phyloP scores from a whole-genome alignment of 1,140 invertebrate genomes.

The Drosophila serrata region DNA sequence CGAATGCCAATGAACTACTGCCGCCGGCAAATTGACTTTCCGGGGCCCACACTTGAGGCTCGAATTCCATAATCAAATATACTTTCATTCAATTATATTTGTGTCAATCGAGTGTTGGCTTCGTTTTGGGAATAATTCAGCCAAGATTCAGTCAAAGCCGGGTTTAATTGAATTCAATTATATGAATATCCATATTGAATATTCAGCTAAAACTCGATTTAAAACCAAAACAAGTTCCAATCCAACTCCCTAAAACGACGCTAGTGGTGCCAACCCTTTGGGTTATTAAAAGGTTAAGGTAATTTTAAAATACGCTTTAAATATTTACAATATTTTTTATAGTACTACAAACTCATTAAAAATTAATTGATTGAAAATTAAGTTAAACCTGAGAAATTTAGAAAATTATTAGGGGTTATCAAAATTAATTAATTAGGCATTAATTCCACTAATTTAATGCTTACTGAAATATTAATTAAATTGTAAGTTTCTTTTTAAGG shows the following conservation, averaged over 20 bases:
- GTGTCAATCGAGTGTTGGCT: constrained; percentile 14
- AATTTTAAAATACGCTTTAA: not conserved
- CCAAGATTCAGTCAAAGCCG: constrained; percentile 33
- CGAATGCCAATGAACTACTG: constrained; percentile 17
- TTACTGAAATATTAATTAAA: not conserved
- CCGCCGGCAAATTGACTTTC: constrained; percentile 42
- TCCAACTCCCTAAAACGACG: constrained; percentile 20
- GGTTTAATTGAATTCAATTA: constrained; percentile 33
- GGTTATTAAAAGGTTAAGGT: not conserved
- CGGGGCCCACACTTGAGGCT: constrained; percentile 15
- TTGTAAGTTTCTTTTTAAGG: not conserved
- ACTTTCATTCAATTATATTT: constrained; percentile 41
- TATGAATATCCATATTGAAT: constrained; percentile 32
- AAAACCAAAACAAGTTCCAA: constrained; percentile 1
- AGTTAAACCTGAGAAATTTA: not conserved
- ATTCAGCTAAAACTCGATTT: constrained; percentile 11
- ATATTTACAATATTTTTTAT: not conserved
- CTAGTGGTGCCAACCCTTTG: too few relatives aligned
- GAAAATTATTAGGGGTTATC: not conserved
- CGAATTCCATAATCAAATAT: constrained; percentile 47
- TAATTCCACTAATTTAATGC: too few relatives aligned
- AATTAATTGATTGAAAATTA: too few relatives aligned
- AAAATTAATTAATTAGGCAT: not conserved
- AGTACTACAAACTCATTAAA: too few relatives aligned
- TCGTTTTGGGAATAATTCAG: constrained; percentile 30